Conservation (phyloP, 2,888 invertebrate species). For the Spicauda simplicius region DNA sequence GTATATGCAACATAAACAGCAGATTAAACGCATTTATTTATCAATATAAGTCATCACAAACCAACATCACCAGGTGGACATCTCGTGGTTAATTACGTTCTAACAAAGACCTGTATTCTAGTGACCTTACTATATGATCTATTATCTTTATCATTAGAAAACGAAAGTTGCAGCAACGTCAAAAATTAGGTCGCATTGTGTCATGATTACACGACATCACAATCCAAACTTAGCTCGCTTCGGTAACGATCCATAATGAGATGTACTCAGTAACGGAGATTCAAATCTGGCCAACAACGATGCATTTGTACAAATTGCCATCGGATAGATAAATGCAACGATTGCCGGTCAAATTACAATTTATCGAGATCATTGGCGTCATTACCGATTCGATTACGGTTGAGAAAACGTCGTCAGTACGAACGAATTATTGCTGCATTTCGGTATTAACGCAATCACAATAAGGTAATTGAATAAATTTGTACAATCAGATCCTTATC, state of each 20-base stretch:
- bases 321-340: slow-evolving; percentile 53
- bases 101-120: background rate
- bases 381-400: slow-evolving; percentile 46
- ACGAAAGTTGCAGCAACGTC: background rate
- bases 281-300: slow-evolving; percentile 47
- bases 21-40: background rate
- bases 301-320: slow-evolving; percentile 56
- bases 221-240: slow-evolving; percentile 32
- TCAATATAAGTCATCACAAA: background rate
- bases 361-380: slow-evolving; percentile 57
- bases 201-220: slow-evolving; percentile 12
- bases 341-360: slow-evolving; percentile 67
- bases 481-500: slow-evolving; percentile 31
- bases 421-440: slow-evolving; percentile 34
- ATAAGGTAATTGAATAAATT: slow-evolving; percentile 35
- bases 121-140: background rate
- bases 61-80: background rate
- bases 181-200: slow-evolving; percentile 10
- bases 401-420: slow-evolving; percentile 51
- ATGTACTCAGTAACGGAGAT: slow-evolving; percentile 44
- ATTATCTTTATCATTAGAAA: background rate
- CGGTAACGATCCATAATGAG: slow-evolving; percentile 40
- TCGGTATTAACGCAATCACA: slow-evolving; percentile 30
- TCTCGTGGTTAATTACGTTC: background rate
- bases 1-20: too few relatives aligned